A percentile compares a stretch with the other conserved stretches of the same genome.
Evolutionary conservation across 92 coral and sea anemone species (phyloP).

Genomic region (Epizoanthus rinbou): DNA sequence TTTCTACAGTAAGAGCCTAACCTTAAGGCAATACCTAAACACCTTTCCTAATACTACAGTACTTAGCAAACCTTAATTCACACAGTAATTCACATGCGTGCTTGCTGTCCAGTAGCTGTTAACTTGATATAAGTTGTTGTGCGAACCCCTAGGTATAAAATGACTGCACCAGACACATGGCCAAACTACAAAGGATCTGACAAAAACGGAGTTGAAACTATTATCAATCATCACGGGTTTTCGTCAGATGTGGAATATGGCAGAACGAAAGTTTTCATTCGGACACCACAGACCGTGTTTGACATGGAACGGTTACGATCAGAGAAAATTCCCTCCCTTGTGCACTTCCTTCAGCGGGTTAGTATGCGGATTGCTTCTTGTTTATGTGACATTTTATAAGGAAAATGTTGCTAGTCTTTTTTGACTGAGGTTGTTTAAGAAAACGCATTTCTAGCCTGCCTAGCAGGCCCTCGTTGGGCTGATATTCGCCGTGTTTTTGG

Average conservation of each 20-base stretch:
- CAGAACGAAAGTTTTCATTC: constrained; percentile 88
- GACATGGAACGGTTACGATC: constrained; percentile 80
- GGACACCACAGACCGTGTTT: constrained; percentile 91
- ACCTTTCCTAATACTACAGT: too few species aligned
- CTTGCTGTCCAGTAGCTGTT: too few species aligned
- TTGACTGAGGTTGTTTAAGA: too few species aligned
- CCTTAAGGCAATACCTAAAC: too few species aligned
- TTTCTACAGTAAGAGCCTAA: too few species aligned
- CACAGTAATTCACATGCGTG: not conserved
- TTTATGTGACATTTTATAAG: too few species aligned
- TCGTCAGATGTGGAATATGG: constrained; percentile 85
- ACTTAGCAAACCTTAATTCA: too few species aligned
- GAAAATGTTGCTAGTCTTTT: too few species aligned
- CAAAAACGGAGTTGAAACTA: constrained; percentile 69
- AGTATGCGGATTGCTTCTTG: constrained; percentile 17
- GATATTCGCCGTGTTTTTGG: too few species aligned
- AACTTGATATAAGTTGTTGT: not conserved
- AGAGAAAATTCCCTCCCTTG: constrained; percentile 72
- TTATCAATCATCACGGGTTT: constrained; percentile 65
- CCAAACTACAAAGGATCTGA: constrained; percentile 81
- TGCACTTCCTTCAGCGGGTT: constrained; percentile 84
- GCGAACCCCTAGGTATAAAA: constrained; percentile 73
- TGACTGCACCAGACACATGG: constrained; percentile 83
- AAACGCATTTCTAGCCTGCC: too few species aligned
- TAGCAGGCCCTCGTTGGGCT: too few species aligned